These are phyloP conservation scores for Morphnarchus princeps DNA, from an alignment of 2,113 vertebrate genomes.

Conservation along the genomic window DNA sequence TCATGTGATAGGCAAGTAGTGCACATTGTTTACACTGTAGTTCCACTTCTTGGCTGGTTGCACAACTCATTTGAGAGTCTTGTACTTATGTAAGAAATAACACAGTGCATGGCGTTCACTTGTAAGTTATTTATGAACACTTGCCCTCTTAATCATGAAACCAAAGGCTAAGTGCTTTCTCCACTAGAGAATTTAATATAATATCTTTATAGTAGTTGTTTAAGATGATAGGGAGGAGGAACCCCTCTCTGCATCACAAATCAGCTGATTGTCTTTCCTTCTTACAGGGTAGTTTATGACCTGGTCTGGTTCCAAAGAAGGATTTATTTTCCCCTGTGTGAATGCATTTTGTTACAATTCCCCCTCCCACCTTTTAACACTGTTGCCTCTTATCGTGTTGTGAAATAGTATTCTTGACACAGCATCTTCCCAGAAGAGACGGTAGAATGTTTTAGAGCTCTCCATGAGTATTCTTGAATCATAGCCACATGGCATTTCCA, in stretches of 20 bases:
- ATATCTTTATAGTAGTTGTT: background rate
- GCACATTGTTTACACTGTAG: background rate
- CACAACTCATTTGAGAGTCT: background rate
- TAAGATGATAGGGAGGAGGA: background rate
- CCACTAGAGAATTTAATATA: background rate
- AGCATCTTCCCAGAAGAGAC: background rate
- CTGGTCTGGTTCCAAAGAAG: background rate
- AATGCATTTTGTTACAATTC: background rate
- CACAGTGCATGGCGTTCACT: background rate
- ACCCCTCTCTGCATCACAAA: background rate
- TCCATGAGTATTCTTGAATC: background rate
- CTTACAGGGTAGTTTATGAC: background rate
- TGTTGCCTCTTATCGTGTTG: background rate
- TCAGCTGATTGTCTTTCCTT: background rate
- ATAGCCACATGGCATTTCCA: background rate
- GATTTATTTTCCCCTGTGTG: background rate
- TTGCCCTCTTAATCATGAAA: background rate
- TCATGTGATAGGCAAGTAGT: background rate
- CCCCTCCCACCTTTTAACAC: background rate
- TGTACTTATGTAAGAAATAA: background rate
- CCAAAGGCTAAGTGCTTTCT: background rate
- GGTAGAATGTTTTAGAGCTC: background rate
- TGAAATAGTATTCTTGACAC: background rate
- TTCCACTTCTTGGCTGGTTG: background rate
- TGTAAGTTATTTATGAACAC: background rate